A percentile compares a stretch with the other conserved stretches of the same genome.
Conservation (phyloP, 2,113 vertebrate species). For the Etheostoma spectabile region DNA sequence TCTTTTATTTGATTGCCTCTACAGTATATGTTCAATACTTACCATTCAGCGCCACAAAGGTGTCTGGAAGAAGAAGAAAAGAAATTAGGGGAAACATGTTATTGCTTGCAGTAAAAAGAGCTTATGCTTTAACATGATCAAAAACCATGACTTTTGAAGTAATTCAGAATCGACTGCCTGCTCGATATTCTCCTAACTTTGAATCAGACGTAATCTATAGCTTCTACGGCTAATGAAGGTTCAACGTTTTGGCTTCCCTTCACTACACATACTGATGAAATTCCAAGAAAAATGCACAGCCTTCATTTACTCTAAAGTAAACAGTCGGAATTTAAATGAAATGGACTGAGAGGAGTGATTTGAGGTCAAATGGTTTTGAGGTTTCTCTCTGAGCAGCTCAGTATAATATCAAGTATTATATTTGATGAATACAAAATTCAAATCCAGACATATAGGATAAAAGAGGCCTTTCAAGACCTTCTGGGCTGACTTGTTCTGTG, state of each 20-base stretch:
- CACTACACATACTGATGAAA: constrained; percentile 60
- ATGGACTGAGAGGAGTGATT: constrained; percentile 38
- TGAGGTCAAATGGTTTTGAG: constrained; percentile 41
- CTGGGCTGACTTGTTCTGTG: constrained; percentile 35
- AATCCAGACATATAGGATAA: background rate
- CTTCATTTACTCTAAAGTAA: constrained; percentile 51
- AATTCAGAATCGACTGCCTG: constrained; percentile 64
- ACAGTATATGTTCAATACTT: constrained; percentile 79
- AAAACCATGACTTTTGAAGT: constrained; percentile 69
- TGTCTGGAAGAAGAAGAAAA: constrained; percentile 86
- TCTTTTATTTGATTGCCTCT: constrained; percentile 60
- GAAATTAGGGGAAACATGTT: constrained; percentile 73
- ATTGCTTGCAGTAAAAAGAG: constrained; percentile 53
- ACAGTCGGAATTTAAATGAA: constrained; percentile 46
- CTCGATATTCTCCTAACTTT: constrained; percentile 52
- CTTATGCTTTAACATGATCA: constrained; percentile 59
- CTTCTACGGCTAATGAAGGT: constrained; percentile 48
- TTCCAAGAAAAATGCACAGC: constrained; percentile 22
- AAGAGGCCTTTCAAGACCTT: constrained; percentile 44
- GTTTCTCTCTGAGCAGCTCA: constrained; percentile 23
- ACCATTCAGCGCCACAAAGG: constrained; percentile 98
- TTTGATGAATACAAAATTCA: constrained; percentile 14
- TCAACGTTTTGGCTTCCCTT: constrained; percentile 43
- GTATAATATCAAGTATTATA: constrained; percentile 18
- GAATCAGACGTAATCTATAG: constrained; percentile 62